These are phyloP conservation scores for Caenorhabditis sp. DNA, from an alignment of 2,888 invertebrate species.

Conservation along the genomic window DNA sequence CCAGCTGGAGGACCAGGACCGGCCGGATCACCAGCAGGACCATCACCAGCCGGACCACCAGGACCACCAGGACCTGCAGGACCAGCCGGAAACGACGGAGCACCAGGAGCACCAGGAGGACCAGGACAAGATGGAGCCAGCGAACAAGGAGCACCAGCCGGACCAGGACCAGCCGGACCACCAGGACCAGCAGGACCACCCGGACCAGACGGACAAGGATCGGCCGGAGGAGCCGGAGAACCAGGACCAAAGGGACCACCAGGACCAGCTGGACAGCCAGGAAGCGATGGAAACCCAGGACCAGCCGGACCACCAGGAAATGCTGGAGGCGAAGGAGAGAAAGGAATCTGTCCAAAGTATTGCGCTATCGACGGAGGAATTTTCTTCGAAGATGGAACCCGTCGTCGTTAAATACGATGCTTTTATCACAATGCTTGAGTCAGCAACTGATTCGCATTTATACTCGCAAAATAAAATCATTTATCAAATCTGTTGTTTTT, in stretches of 20 bases:
- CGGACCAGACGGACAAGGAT: slow-evolving; percentile 30
- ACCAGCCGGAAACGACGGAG: slow-evolving; percentile 28
- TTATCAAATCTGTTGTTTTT: background rate
- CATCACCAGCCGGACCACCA: slow-evolving; percentile 4
- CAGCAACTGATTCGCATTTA: background rate
- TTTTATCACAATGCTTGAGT: background rate
- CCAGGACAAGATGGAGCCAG: slow-evolving; percentile 32
- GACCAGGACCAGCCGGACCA: slow-evolving; percentile 24
- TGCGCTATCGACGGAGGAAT: slow-evolving; percentile 33
- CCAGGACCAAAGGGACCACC: slow-evolving; percentile 40
- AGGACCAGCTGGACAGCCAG: slow-evolving; percentile 35
- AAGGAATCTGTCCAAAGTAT: slow-evolving; percentile 48
- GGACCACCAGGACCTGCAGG: slow-evolving; percentile 17
- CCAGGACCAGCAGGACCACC: slow-evolving; percentile 54
- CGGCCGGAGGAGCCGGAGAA: slow-evolving; percentile 16
- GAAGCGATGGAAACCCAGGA: slow-evolving; percentile 34
- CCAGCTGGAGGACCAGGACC: slow-evolving; percentile 41
- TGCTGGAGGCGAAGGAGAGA: slow-evolving; percentile 37
- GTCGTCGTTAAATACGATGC: slow-evolving; percentile 4
- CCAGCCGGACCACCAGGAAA: slow-evolving; percentile 37
- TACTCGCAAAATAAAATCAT: background rate
- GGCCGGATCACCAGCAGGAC: slow-evolving; percentile 32
- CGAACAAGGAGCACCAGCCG: slow-evolving; percentile 29
- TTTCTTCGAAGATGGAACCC: slow-evolving; percentile 27
- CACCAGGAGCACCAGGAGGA: slow-evolving; percentile 38